Conservation (phyloP, 2,888 invertebrate genomes). For the Thymelicus sylvestris region DNA sequence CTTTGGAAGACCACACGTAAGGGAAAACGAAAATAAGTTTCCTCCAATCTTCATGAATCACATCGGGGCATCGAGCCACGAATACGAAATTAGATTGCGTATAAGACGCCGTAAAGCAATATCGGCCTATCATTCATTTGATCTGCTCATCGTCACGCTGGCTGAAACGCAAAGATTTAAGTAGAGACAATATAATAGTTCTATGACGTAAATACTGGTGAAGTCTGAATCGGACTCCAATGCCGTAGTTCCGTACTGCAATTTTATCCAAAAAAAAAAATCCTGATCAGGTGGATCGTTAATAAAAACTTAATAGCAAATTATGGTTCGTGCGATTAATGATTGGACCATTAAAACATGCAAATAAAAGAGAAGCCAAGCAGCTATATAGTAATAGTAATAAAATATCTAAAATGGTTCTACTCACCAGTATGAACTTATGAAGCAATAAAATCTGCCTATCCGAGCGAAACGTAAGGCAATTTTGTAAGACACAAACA, state of each 20-base stretch:
- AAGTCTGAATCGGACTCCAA: too few relatives aligned
- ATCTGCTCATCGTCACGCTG: slow-evolving; percentile 2
- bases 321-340: too few relatives aligned
- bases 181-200: background rate
- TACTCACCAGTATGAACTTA: background rate
- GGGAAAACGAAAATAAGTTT: slow-evolving; percentile 18
- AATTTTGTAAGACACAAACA: slow-evolving; percentile 3
- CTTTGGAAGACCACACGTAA: background rate
- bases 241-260: too few relatives aligned
- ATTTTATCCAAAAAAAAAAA: too few relatives aligned
- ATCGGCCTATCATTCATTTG: background rate
- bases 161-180: slow-evolving; percentile 8
- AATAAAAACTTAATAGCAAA: background rate
- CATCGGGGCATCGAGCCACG: slow-evolving; percentile 2
- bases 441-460: slow-evolving; percentile 13
- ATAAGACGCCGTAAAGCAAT: slow-evolving; percentile 6
- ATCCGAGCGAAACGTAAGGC: slow-evolving; percentile 16
- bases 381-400: too few relatives aligned
- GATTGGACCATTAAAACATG: too few relatives aligned
- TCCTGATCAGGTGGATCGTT: background rate
- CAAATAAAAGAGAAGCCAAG: too few relatives aligned
- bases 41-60: slow-evolving; percentile 21
- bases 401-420: too few relatives aligned
- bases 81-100: slow-evolving; percentile 19
- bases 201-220: too few relatives aligned